These are phyloP conservation scores for Volucella inanis DNA, from an alignment of 2,888 invertebrate species.

Conservation along the genomic window DNA sequence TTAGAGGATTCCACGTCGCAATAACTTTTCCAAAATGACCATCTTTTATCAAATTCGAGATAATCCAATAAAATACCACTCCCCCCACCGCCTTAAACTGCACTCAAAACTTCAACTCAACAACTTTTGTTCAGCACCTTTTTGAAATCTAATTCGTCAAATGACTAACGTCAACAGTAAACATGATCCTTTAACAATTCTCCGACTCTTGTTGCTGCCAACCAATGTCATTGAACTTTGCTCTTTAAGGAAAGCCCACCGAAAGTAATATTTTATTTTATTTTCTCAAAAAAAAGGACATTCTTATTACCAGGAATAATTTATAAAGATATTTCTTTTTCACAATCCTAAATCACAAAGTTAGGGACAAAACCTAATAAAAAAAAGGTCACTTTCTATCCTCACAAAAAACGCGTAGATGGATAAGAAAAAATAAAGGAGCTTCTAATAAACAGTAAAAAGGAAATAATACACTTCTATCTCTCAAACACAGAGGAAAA, in stretches of 20 bases:
- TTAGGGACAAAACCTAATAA: neutral
- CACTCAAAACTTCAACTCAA: too few species aligned
- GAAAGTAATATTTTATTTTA: neutral
- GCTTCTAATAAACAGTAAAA: neutral
- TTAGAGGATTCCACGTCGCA: too few species aligned
- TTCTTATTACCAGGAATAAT: constrained; percentile 52
- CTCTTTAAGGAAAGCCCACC: constrained; percentile 3
- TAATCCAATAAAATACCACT: too few species aligned
- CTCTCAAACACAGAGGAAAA: constrained; percentile 17
- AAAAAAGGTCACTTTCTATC: neutral
- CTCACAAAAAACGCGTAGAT: neutral
- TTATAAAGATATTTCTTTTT: constrained; percentile 25
- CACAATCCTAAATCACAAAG: constrained; percentile 21
- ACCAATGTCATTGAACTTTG: constrained; percentile 38
- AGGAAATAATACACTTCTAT: neutral
- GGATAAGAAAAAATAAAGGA: neutral
- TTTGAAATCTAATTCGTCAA: constrained; percentile 8
- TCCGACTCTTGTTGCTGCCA: neutral
- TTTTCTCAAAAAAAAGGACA: constrained; percentile 23
- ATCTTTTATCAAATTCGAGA: too few species aligned
- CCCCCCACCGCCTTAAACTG: too few species aligned
- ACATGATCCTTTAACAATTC: constrained; percentile 18
- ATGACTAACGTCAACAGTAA: neutral
- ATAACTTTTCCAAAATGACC: too few species aligned
- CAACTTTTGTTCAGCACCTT: neutral